Evolutionary conservation across 1,140 invertebrate species (phyloP).

Genomic region (Solen grandis): DNA sequence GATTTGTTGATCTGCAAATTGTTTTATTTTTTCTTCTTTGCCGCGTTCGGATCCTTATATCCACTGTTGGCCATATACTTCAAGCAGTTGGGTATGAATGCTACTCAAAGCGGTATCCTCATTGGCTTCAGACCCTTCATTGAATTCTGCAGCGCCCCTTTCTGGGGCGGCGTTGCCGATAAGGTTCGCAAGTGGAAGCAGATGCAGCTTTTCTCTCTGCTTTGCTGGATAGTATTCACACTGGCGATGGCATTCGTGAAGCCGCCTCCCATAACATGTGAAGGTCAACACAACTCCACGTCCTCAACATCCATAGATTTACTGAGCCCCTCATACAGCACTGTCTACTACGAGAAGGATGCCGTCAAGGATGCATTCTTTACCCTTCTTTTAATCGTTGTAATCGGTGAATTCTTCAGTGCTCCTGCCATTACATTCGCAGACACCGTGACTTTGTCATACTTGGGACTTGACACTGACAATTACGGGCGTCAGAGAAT

Average conservation of each 20-base stretch:
- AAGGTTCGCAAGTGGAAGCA: constrained; percentile 83
- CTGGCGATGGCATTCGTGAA: constrained; percentile 96
- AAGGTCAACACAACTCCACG: constrained; percentile 85
- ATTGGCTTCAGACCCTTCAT: constrained; percentile 91
- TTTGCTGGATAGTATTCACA: constrained; percentile 98
- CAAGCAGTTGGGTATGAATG: constrained; percentile 98
- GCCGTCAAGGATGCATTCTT: constrained; percentile 99
- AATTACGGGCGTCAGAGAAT: constrained; percentile 98
- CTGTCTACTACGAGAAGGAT: constrained; percentile 92
- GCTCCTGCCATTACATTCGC: constrained; percentile 98
- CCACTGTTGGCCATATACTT: constrained; percentile 99
- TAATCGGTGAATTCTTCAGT: constrained; percentile 98
- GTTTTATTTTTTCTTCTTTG: constrained; percentile 99
- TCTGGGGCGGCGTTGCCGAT: constrained; percentile 98
- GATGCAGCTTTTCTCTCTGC: constrained; percentile 93
- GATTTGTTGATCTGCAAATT: constrained; percentile 78
- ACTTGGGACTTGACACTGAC: constrained; percentile 91
- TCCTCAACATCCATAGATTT: constrained; percentile 84
- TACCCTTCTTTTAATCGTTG: constrained; percentile 89
- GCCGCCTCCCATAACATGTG: constrained; percentile 86
- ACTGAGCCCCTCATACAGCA: constrained; percentile 96
- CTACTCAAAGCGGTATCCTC: constrained; percentile 94
- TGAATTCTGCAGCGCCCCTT: constrained; percentile 98
- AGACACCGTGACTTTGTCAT: constrained; percentile 87
- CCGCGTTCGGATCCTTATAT: constrained; percentile 98